Percentiles rank a stretch among this genome's conserved stretches.
phyloP scores from a whole-genome alignment of 64 coral and sea anemone species.

The Platygyra sinensis region DNA sequence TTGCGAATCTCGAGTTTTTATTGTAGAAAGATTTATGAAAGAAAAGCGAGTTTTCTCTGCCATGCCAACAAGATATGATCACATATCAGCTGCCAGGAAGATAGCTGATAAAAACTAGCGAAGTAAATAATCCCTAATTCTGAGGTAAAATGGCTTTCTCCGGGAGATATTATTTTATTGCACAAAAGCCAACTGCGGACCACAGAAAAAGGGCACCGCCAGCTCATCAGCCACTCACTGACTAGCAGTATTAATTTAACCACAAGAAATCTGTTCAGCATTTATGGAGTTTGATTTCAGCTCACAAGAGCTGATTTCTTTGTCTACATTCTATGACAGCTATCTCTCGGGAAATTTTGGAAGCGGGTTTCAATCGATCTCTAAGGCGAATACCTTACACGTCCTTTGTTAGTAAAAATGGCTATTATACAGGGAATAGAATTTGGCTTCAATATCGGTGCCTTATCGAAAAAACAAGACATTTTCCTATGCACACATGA shows the following conservation, averaged over 20 bases:
- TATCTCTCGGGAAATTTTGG: too few relatives aligned
- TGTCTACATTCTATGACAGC: too few relatives aligned
- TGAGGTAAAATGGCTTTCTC: background rate
- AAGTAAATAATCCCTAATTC: conserved; percentile 2
- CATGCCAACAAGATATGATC: background rate
- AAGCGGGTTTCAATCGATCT: too few relatives aligned
- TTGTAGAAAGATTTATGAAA: background rate
- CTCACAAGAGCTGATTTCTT: too few relatives aligned
- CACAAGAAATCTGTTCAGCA: background rate
- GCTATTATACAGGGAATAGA: too few relatives aligned
- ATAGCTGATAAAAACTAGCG: background rate
- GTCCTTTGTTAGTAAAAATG: too few relatives aligned
- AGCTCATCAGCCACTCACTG: background rate
- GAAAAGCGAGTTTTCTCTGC: background rate
- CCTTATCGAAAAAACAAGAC: too few relatives aligned
- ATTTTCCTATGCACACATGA: too few relatives aligned
- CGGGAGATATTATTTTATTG: background rate
- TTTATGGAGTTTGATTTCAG: too few relatives aligned
- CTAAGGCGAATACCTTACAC: too few relatives aligned
- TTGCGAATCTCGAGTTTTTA: background rate
- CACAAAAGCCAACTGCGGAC: background rate
- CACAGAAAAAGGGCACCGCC: background rate
- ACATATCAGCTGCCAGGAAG: background rate
- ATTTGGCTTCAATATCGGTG: too few relatives aligned
- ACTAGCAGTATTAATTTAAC: background rate